Evolutionary conservation across 2,797 vertebrate species (phyloP).

Genomic region (Kryptolebias ocellatus): DNA sequence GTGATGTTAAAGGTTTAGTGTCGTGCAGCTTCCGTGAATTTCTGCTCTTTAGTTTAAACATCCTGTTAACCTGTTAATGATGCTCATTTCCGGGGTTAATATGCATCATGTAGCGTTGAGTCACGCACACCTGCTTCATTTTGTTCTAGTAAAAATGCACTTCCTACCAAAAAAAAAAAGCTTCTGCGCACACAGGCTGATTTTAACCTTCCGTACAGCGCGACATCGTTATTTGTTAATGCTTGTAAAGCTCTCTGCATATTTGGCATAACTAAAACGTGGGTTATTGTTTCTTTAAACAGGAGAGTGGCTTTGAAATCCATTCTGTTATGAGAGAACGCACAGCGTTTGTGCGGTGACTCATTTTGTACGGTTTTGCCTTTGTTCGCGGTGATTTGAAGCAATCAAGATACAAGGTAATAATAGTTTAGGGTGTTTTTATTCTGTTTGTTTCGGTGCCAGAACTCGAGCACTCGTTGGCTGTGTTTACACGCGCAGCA

Average conservation of each 20-base stretch:
- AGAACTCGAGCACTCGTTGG: too few species aligned
- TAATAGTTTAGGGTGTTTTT: background rate
- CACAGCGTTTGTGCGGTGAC: background rate
- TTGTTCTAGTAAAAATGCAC: background rate
- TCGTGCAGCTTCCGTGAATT: too few species aligned
- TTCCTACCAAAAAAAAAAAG: constrained; percentile 1
- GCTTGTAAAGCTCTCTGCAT: background rate
- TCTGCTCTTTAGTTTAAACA: too few species aligned
- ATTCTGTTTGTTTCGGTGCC: background rate
- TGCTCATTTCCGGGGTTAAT: background rate
- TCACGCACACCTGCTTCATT: background rate
- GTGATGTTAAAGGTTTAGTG: too few species aligned
- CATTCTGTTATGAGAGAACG: background rate
- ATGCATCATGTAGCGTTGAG: background rate
- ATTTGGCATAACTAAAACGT: background rate
- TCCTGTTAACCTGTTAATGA: background rate
- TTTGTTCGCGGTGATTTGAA: background rate
- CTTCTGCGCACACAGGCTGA: background rate
- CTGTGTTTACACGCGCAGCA: background rate
- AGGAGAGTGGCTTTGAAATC: background rate
- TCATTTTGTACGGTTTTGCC: background rate
- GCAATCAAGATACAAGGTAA: background rate
- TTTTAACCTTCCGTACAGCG: background rate
- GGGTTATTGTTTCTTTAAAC: background rate
- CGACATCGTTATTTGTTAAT: background rate